Conservation (phyloP, 2,797 vertebrate genomes). For the Babyrousa celebensis region DNA sequence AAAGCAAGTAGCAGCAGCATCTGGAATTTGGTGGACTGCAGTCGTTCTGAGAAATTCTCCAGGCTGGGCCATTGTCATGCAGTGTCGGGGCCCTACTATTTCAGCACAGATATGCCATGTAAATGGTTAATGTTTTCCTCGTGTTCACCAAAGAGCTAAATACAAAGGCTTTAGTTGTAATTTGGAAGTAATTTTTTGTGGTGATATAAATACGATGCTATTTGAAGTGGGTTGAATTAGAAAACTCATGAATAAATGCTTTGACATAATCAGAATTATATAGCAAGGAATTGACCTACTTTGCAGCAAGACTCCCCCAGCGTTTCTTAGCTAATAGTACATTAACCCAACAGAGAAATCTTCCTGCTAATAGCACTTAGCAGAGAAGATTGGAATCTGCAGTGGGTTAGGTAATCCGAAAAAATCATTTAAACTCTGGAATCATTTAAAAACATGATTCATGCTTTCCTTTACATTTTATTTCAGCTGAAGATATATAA, state of each 20-base stretch:
- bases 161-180: constrained; percentile 80
- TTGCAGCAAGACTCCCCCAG: constrained; percentile 89
- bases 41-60: constrained; percentile 41
- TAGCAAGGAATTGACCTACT: constrained; percentile 91
- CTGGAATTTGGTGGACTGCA: neutral
- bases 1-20: neutral
- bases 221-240: constrained; percentile 89
- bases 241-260: constrained; percentile 91
- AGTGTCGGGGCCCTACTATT: neutral
- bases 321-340: constrained; percentile 89
- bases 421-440: constrained; percentile 29
- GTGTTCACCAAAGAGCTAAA: constrained; percentile 61
- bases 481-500: constrained; percentile 52
- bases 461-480: constrained; percentile 62
- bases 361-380: constrained; percentile 77
- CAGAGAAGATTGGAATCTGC: constrained; percentile 54
- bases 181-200: constrained; percentile 81
- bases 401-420: constrained; percentile 69
- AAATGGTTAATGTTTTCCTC: constrained; percentile 66
- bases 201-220: constrained; percentile 86
- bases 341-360: constrained; percentile 89
- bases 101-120: neutral
- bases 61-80: neutral
- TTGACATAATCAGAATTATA: constrained; percentile 91
- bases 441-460: neutral